These are phyloP conservation scores for Acropternis orthonyx DNA, from an alignment of 2,797 vertebrate genomes.

Conservation along the genomic window DNA sequence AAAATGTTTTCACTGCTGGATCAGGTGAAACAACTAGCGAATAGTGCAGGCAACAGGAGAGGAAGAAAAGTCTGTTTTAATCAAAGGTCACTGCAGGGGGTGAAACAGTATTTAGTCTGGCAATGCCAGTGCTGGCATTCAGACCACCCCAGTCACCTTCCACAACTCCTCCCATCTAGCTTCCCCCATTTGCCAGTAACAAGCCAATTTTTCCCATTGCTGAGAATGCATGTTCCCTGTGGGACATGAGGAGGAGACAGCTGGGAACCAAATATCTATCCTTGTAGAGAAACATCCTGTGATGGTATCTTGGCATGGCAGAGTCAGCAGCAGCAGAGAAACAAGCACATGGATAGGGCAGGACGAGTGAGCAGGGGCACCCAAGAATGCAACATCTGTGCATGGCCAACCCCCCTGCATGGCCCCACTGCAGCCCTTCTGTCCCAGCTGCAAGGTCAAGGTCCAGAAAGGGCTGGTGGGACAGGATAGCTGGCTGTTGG, in stretches of 20 bases:
- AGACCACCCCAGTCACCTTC: background rate
- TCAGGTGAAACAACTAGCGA: background rate
- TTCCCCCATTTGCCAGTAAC: background rate
- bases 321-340: background rate
- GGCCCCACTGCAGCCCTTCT: background rate
- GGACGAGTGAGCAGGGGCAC: background rate
- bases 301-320: background rate
- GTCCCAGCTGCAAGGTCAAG: background rate
- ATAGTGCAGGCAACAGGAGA: background rate
- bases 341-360: background rate
- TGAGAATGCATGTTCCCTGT: accelerated
- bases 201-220: background rate
- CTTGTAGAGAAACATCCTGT: background rate
- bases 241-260: background rate
- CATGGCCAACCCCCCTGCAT: accelerated
- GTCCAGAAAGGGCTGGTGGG: background rate
- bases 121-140: background rate
- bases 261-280: background rate
- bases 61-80: background rate
- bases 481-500: background rate
- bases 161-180: background rate
- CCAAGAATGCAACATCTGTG: accelerated
- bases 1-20: background rate
- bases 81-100: background rate
- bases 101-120: background rate